Evolutionary conservation across 2,797 vertebrate species (phyloP).

Genomic region (Falco cherrug): DNA sequence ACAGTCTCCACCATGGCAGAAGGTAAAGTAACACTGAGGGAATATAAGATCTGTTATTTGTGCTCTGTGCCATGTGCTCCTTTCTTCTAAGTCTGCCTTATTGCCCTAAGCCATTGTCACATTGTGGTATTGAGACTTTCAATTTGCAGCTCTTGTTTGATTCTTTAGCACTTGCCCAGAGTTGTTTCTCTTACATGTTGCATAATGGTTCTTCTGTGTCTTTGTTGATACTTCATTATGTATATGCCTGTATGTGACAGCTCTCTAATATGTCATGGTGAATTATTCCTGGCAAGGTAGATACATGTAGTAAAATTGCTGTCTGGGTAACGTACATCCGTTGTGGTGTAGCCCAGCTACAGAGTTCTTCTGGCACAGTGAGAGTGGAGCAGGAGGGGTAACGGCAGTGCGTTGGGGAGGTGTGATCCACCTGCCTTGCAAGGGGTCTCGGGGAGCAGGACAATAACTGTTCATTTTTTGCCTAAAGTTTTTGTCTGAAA

Average conservation of each 20-base stretch:
- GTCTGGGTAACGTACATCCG: background rate
- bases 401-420: background rate
- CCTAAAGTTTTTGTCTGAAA: background rate
- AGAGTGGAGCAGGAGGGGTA: background rate
- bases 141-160: background rate
- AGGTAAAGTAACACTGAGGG: background rate
- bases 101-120: fast-evolving
- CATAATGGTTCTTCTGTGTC: background rate
- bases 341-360: background rate
- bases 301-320: background rate
- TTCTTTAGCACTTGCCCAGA: background rate
- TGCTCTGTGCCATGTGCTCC: background rate
- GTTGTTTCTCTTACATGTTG: background rate
- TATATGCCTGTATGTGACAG: background rate
- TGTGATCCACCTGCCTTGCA: background rate
- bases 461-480: background rate
- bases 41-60: background rate
- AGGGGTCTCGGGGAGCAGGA: background rate
- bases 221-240: background rate
- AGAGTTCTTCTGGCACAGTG: background rate
- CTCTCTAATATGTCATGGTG: background rate
- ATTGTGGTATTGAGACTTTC: background rate
- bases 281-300: background rate
- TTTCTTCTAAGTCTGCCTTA: background rate
- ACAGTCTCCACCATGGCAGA: background rate